These are phyloP conservation scores for Drosophila nr. fundita DNA, from an alignment of 2,888 invertebrate species.

Conservation along the genomic window DNA sequence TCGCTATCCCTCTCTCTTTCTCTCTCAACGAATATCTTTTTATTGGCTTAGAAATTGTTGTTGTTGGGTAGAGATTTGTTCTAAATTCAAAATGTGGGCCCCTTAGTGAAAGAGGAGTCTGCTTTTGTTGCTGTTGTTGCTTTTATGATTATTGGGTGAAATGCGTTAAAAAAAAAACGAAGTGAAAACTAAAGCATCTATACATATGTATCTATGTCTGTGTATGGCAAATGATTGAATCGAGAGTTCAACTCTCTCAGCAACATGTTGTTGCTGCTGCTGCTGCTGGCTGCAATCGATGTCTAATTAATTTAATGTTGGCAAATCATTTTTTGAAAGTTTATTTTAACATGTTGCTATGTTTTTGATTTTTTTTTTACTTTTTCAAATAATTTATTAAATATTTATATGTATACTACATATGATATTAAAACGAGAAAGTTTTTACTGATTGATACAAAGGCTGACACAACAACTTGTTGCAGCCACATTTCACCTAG, in stretches of 20 bases:
- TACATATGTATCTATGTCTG: background rate
- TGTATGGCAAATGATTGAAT: slow-evolving; percentile 1
- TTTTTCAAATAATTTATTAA: slow-evolving; percentile 32
- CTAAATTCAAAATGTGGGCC: slow-evolving; percentile 75
- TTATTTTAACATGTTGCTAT: slow-evolving; percentile 15
- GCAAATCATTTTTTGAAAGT: slow-evolving; percentile 53
- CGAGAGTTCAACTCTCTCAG: slow-evolving; percentile 22
- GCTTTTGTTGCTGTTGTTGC: slow-evolving; percentile 15
- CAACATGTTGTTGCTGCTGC: slow-evolving; percentile 47
- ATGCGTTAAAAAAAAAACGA: slow-evolving; percentile 48
- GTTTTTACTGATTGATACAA: slow-evolving; percentile 13
- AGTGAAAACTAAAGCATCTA: slow-evolving; percentile 63
- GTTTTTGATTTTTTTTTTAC: slow-evolving; percentile 2
- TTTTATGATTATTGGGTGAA: slow-evolving; percentile 67
- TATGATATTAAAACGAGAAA: slow-evolving; percentile 48
- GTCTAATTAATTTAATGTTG: slow-evolving; percentile 41
- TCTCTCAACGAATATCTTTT: slow-evolving; percentile 55
- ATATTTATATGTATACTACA: slow-evolving; percentile 16
- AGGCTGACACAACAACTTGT: slow-evolving; percentile 3
- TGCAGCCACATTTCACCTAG: background rate
- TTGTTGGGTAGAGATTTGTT: slow-evolving; percentile 69
- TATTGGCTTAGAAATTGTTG: slow-evolving; percentile 74
- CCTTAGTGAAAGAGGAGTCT: slow-evolving; percentile 63
- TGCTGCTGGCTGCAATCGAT: slow-evolving; percentile 22
- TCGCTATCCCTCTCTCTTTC: slow-evolving; percentile 32